Percentiles rank a stretch among this genome's conserved stretches.
These are phyloP conservation scores for Carollia perspicillata DNA, from an alignment of 2,113 vertebrate species.

Conservation along the genomic window DNA sequence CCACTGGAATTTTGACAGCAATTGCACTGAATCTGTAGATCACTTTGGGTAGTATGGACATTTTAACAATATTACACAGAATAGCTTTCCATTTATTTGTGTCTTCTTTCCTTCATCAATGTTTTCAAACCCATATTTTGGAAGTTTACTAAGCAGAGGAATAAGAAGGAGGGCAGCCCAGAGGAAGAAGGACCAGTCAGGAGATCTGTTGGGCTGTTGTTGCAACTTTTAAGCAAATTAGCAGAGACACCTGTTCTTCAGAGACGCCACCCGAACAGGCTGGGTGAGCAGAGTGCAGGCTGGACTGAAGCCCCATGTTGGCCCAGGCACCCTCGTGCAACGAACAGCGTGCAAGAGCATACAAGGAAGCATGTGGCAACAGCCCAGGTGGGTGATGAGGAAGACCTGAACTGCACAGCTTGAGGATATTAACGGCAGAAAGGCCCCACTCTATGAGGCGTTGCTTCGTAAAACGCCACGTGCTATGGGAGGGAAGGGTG, in stretches of 20 bases:
- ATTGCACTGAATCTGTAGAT: too few species aligned
- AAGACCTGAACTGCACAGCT: not conserved
- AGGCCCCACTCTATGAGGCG: not conserved
- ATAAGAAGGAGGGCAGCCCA: not conserved
- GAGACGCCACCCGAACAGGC: not conserved
- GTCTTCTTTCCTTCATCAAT: not conserved
- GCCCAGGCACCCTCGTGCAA: not conserved
- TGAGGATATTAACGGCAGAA: not conserved
- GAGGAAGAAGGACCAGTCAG: not conserved
- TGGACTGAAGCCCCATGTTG: not conserved
- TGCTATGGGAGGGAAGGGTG: not conserved
- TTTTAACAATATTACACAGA: too few species aligned
- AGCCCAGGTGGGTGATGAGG: not conserved
- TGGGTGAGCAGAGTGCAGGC: not conserved
- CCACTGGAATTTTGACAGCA: too few species aligned
- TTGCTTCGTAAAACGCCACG: not conserved
- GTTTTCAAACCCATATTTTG: not conserved
- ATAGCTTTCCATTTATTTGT: not conserved
- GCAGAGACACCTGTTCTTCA: not conserved
- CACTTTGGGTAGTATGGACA: too few species aligned
- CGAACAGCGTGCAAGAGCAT: rapidly evolving
- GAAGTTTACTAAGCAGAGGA: not conserved
- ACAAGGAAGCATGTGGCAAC: not conserved
- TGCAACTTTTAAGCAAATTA: not conserved
- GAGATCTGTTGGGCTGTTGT: not conserved